Evolutionary conservation across 2,113 vertebrate species (phyloP).

Genomic region (Steatornis caripensis): DNA sequence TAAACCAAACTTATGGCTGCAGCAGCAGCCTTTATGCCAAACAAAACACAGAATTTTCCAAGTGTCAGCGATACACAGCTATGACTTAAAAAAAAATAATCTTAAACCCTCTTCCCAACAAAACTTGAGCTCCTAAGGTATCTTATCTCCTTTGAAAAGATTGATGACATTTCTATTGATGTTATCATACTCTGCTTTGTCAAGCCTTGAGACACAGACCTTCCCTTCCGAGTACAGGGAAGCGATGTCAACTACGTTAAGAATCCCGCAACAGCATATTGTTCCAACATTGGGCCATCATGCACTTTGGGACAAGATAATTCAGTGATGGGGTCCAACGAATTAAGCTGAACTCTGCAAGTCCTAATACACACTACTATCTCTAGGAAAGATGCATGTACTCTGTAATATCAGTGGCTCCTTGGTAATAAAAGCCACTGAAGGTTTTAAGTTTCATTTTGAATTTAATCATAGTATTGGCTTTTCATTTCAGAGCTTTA

Average conservation of each 20-base stretch:
- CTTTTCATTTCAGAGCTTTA: background rate
- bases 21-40: background rate
- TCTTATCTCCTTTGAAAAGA: background rate
- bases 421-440: background rate
- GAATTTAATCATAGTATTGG: background rate
- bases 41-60: background rate
- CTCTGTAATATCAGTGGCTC: background rate
- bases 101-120: no score
- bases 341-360: background rate
- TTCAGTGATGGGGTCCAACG: background rate
- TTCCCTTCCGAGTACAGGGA: background rate
- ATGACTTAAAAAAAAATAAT: background rate
- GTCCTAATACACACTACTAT: background rate
- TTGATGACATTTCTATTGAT: background rate
- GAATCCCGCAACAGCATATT: background rate
- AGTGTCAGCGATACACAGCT: background rate
- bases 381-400: background rate
- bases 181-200: background rate
- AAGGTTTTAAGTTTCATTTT: background rate
- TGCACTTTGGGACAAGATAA: background rate
- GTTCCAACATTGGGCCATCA: background rate
- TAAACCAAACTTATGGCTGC: background rate
- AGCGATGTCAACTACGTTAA: accelerated
- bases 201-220: background rate
- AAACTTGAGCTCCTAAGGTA: no score